phyloP scores from a whole-genome alignment of 2,888 invertebrate genomes.

The Phymatocera aterrima region DNA sequence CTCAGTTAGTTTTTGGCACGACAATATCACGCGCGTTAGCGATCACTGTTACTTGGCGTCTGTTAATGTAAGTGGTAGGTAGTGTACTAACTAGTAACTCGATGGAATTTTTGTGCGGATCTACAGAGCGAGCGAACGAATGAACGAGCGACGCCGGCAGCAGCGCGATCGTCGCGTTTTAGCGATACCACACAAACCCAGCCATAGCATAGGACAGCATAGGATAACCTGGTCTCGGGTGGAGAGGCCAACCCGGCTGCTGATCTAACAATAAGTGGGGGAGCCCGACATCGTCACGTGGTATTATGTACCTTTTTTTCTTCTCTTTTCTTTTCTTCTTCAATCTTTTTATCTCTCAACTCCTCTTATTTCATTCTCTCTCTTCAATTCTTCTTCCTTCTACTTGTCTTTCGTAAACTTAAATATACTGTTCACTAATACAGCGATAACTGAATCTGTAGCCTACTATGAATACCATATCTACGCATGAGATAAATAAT shows the following conservation, averaged over 20 bases:
- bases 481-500: no score
- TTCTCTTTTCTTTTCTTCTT: background rate
- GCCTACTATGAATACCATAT: no score
- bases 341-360: background rate
- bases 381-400: no score
- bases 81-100: no score
- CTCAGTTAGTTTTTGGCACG: background rate
- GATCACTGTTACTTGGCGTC: conserved; percentile 21
- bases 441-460: no score
- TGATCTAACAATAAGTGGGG: background rate
- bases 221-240: no score
- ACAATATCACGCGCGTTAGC: background rate
- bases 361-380: no score
- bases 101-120: conserved; percentile 36
- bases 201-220: background rate
- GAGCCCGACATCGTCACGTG: background rate
- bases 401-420: no score
- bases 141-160: conserved; percentile 1
- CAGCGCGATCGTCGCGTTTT: no score
- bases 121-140: background rate
- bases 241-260: background rate
- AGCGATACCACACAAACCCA: conserved; percentile 10
- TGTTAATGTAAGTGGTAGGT: no score
- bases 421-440: no score
- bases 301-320: background rate